phyloP scores from a whole-genome alignment of 2,113 vertebrate species.

The Otocyon megalotis region DNA sequence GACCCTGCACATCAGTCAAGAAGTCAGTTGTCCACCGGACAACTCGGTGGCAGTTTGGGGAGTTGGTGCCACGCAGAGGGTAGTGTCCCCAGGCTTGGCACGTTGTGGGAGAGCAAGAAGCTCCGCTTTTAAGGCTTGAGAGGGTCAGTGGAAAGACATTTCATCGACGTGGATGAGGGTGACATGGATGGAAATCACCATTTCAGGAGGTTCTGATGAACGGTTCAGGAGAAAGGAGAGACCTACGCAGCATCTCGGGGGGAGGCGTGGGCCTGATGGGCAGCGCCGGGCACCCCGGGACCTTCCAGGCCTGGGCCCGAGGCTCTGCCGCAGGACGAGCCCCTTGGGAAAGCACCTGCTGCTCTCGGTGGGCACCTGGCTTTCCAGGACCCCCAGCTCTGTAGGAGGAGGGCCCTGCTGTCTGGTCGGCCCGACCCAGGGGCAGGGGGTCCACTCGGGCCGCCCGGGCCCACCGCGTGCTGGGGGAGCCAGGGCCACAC shows the following conservation, averaged over 20 bases:
- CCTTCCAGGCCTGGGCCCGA: no score
- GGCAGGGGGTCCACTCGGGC: no score
- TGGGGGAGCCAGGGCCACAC: no score
- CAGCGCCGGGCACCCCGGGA: background rate
- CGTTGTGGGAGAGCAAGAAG: background rate
- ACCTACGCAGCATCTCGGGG: background rate
- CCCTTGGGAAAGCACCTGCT: no score
- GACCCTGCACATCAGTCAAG: conserved; percentile 20
- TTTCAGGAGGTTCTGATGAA: conserved; percentile 55
- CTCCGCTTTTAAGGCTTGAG: conserved; percentile 30
- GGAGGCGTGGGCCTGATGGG: background rate
- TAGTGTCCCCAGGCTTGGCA: no score
- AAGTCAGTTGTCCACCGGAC: conserved; percentile 28
- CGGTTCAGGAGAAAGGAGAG: background rate
- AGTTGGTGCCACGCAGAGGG: conserved; percentile 4
- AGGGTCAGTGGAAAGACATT: conserved; percentile 48
- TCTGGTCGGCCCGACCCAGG: no score
- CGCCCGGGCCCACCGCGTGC: no score
- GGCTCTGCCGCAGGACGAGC: no score
- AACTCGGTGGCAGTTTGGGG: conserved; percentile 54
- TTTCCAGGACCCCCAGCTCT: no score
- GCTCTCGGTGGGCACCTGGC: no score
- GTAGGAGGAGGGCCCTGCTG: no score
- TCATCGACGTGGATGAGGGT: background rate
- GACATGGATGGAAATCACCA: conserved; percentile 32